Base-by-base conservation (phyloP, 2,888 invertebrate genomes). In the Ornithoptera priamus region DNA sequence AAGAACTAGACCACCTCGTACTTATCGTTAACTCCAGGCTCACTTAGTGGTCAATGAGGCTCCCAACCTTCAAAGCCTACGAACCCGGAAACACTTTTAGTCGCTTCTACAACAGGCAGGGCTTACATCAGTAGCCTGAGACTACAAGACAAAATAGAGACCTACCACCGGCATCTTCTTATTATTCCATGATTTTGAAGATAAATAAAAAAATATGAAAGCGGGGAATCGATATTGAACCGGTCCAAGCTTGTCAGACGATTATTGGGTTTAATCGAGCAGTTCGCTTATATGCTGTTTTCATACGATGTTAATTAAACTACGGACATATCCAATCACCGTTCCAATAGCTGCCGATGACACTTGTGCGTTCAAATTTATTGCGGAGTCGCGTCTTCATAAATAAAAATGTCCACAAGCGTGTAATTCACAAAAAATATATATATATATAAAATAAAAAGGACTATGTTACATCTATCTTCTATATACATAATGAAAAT, bases 291-390 rank as follows among this genome's bases (percentile, higher is more conserved):
- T 58, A 63, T 62, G 58, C 42, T 59, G 63, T 50, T 68, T 59
- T 63, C 63, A 59, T 63, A 24, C 30, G 18, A 46, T 46, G 46
- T 68, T 62, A 68, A 68, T 62, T 68, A 62, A 63, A 63, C 58
- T 58, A 68, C 58, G 18, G 68, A 58, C 68, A 58, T 57, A 58
- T 63, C 62, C 58, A 63, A 58, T 68, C 59, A 42, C 63, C 63
- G 68, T 65, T 65, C 22, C 58, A 46, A 59, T 63, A 8, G 58
- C 63, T 68, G 63, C 8, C 24, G 63, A 57, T 63, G 68, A 68
- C 68, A 63, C 53, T 22, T 50, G 17, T 59, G 58, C 12, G 58
- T 58, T 59, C 30, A 57, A 63, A 59, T 63, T 58, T 53, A 57
- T 62, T 62, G n/a, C 30, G 30, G 62, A 57, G 57, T 58, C 22